Evolutionary conservation across 2,797 vertebrate species (phyloP).

Genomic region (Catostomus latipinnis): DNA sequence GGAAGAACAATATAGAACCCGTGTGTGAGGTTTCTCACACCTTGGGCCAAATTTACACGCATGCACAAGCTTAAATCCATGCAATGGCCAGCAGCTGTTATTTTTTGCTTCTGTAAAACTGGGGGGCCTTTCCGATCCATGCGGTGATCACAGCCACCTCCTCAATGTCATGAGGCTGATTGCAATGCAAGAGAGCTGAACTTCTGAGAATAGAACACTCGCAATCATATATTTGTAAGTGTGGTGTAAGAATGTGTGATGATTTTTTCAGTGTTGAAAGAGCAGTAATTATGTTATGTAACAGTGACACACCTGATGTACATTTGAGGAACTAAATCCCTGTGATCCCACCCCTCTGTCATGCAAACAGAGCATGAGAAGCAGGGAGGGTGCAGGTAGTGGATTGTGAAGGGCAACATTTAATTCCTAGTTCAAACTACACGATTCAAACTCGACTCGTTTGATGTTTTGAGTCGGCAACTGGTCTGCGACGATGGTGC

Average conservation of each 20-base stretch:
- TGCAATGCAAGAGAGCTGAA: background rate
- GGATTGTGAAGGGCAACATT: conserved; percentile 16
- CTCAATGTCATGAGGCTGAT: background rate
- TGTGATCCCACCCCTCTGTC: conserved; percentile 22
- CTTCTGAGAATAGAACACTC: conserved; percentile 8
- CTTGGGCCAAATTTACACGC: conserved; percentile 15
- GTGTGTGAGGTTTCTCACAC: conserved; percentile 41
- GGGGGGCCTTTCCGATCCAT: background rate
- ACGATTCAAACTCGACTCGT: too few species aligned
- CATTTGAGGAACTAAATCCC: conserved; percentile 49
- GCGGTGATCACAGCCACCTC: background rate
- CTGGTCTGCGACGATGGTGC: too few species aligned
- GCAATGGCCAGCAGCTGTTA: conserved; percentile 3
- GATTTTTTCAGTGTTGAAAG: conserved; percentile 63
- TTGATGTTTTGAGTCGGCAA: too few species aligned
- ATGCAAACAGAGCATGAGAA: conserved; percentile 41
- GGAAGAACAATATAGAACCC: background rate
- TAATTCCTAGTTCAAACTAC: background rate
- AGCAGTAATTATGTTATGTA: conserved; percentile 68
- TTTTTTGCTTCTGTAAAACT: conserved; percentile 6
- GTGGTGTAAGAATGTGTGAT: conserved; percentile 50
- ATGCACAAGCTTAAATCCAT: conserved; percentile 23
- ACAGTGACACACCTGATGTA: conserved; percentile 64
- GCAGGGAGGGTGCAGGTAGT: conserved; percentile 48
- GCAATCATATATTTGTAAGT: conserved; percentile 49